Evolutionary conservation across 2,113 vertebrate genomes (phyloP).

Genomic region (Bubo bubo): DNA sequence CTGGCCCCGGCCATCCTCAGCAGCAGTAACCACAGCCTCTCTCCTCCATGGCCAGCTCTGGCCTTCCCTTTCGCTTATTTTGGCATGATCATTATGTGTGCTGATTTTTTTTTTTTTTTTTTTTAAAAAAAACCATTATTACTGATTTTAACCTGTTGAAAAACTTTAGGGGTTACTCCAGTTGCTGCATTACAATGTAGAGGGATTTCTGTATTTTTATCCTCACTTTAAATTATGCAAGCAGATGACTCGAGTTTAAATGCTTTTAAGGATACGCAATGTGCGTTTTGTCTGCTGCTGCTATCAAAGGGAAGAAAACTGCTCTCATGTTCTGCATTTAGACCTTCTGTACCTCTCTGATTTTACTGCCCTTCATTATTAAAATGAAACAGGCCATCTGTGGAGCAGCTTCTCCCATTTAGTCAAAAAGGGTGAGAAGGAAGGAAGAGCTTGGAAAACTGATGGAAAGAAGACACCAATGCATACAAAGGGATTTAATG

Average conservation of each 20-base stretch:
- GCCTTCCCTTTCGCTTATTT: accelerated
- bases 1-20: neutral
- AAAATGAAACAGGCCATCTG: neutral
- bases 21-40: neutral
- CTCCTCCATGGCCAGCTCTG: neutral
- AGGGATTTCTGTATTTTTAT: neutral
- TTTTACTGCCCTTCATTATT: neutral
- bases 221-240: neutral
- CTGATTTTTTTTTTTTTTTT: neutral
- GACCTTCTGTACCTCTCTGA: neutral
- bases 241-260: neutral
- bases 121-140: no score
- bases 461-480: neutral
- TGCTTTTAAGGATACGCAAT: neutral
- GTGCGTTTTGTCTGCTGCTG: neutral
- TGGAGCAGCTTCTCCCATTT: neutral
- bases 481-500: neutral
- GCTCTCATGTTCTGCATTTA: neutral
- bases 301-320: neutral
- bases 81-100: accelerated
- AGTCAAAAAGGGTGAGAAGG: neutral
- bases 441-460: neutral
- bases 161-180: neutral
- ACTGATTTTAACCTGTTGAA: neutral
- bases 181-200: neutral